Percentiles rank a stretch among this genome's conserved stretches.
Evolutionary conservation across 2,797 vertebrate genomes (phyloP).

Genomic region (Notolabrus celidotus): DNA sequence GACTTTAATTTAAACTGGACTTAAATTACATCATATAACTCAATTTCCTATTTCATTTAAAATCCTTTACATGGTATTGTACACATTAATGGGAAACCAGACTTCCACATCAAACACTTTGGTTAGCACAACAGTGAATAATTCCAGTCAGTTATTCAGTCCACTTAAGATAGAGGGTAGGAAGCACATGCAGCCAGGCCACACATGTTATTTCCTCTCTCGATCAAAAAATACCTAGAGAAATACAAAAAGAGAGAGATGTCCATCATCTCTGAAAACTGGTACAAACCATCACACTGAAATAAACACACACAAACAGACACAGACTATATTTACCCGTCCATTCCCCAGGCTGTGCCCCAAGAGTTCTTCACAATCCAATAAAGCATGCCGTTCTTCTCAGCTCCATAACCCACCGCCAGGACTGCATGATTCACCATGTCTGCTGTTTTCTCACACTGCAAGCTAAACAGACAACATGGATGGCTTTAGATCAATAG

Average conservation of each 20-base stretch:
- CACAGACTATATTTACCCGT: conserved; percentile 83
- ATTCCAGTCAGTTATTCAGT: background rate
- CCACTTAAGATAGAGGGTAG: conserved; percentile 83
- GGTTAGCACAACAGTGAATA: background rate
- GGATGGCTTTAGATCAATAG: conserved; percentile 26
- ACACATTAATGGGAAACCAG: background rate
- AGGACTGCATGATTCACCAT: conserved; percentile 92
- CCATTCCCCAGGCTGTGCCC: conserved; percentile 86
- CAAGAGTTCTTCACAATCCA: conserved; percentile 96
- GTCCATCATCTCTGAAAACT: conserved; percentile 1
- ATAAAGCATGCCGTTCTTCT: conserved; percentile 78
- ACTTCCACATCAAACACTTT: background rate
- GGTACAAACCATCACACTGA: background rate
- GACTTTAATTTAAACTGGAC: too few relatives aligned
- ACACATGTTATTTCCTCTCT: conserved; percentile 91
- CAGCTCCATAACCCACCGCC: conserved; percentile 88
- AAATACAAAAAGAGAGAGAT: conserved; percentile 15
- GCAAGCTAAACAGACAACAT: conserved; percentile 74
- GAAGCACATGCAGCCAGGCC: conserved; percentile 90
- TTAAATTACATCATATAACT: too few relatives aligned
- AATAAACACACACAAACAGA: background rate
- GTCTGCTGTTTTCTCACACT: conserved; percentile 87
- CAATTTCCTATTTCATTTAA: background rate
- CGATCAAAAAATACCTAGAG: conserved; percentile 90
- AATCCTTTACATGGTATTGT: background rate